These are phyloP conservation scores for Dolichopus griseipennis DNA, from an alignment of 2,888 invertebrate species.

Conservation along the genomic window DNA sequence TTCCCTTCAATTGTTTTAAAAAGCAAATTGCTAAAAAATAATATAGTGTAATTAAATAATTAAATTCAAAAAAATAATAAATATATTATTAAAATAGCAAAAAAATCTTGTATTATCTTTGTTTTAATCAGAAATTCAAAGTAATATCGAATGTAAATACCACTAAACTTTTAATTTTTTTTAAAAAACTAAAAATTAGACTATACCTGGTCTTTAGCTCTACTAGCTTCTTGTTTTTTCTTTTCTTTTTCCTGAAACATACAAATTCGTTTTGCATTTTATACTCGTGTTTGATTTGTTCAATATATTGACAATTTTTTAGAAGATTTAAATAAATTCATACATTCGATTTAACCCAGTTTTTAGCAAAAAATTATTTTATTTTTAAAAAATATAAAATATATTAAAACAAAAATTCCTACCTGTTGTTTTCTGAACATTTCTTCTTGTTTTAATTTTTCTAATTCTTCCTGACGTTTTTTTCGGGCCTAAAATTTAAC, in stretches of 20 bases:
- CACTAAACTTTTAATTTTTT: background rate
- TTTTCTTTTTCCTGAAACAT: conserved; percentile 70
- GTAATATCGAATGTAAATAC: too few species aligned
- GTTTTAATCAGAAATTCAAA: too few species aligned
- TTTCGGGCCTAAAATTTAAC: conserved; percentile 63
- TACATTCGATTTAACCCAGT: too few species aligned
- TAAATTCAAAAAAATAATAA: too few species aligned
- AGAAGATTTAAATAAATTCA: too few species aligned
- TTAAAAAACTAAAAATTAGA: background rate
- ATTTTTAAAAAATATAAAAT: too few species aligned
- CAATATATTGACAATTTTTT: background rate
- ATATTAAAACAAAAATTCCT: conserved; percentile 21
- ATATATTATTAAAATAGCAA: too few species aligned
- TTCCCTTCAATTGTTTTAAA: too few species aligned
- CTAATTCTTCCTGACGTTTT: conserved; percentile 76
- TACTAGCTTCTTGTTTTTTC: conserved; percentile 79
- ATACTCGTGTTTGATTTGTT: background rate
- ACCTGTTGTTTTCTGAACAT: conserved; percentile 82
- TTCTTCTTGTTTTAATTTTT: conserved; percentile 75
- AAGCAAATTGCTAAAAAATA: too few species aligned
- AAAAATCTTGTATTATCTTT: too few species aligned
- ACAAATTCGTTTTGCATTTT: conserved; percentile 10
- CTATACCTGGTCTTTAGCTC: conserved; percentile 84
- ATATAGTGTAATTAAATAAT: too few species aligned
- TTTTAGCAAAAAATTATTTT: too few species aligned